These are phyloP conservation scores for Mizuhopecten yessoensis DNA, from an alignment of 1,140 invertebrate species.

Conservation along the genomic window DNA sequence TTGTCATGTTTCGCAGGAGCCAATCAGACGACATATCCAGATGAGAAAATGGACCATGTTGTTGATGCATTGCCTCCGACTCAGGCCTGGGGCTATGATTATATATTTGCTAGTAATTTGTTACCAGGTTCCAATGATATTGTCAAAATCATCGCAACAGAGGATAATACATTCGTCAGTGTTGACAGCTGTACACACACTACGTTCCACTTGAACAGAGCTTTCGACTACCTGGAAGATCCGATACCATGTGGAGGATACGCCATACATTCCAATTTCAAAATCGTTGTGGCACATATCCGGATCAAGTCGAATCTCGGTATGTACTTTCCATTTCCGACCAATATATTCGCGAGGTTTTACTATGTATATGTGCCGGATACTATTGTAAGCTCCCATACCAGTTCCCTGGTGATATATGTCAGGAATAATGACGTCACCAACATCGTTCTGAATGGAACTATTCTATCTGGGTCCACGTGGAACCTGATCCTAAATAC, in stretches of 20 bases:
- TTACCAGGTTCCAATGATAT: neutral
- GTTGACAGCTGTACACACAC: neutral
- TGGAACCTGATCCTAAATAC: neutral
- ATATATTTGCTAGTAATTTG: neutral
- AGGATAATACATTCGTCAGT: neutral
- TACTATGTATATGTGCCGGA: neutral
- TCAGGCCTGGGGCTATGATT: neutral
- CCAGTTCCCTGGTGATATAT: neutral
- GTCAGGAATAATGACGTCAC: neutral
- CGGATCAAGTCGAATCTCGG: neutral
- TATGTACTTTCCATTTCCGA: neutral
- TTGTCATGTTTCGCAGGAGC: neutral
- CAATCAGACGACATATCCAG: neutral
- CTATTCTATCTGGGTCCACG: neutral
- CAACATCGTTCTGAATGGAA: neutral
- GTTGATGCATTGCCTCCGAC: neutral
- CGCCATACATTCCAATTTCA: neutral
- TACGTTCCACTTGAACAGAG: neutral
- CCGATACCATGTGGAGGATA: neutral
- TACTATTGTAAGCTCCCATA: neutral
- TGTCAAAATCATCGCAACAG: constrained; percentile 13
- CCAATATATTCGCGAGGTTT: neutral
- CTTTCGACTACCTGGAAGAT: neutral
- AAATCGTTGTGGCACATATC: neutral
- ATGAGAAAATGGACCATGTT: neutral